Evolutionary conservation across 23 tunicate species (phyloP).

Genomic region (Ascidia mentula): DNA sequence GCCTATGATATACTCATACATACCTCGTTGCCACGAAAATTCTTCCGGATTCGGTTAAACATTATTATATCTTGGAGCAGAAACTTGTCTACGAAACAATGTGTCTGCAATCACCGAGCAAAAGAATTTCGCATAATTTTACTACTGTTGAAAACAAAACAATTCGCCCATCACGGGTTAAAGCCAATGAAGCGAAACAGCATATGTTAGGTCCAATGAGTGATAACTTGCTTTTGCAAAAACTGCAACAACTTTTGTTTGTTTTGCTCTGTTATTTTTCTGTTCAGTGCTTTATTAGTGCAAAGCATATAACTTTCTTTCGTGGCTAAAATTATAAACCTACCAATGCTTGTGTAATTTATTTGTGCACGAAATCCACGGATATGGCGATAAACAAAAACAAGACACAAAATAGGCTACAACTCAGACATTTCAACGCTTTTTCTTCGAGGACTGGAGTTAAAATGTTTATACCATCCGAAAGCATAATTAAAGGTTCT

Average conservation of each 20-base stretch:
- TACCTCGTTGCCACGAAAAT: conserved; percentile 16
- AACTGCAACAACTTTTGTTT: no score
- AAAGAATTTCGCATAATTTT: not conserved
- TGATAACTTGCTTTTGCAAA: no score
- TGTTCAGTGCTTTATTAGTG: no score
- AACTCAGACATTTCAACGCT: conserved; percentile 6
- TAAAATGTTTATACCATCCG: not conserved
- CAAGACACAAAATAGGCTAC: no score
- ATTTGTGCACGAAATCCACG: no score
- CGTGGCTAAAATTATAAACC: no score
- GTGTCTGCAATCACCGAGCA: not conserved
- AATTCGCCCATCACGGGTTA: not conserved
- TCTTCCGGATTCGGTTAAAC: conserved; percentile 9
- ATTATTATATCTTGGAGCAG: not conserved
- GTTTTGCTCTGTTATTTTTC: no score
- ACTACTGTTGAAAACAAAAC: not conserved
- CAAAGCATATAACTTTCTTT: no score
- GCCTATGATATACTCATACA: no score
- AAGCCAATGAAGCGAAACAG: not conserved
- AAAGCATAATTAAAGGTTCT: not conserved
- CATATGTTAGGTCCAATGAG: no score
- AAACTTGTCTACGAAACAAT: not conserved
- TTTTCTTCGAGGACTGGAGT: not conserved
- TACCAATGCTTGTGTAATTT: no score
- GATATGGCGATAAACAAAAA: no score